Evolutionary conservation across 2,797 vertebrate genomes (phyloP), one percentile per base, ranked within the genome.

Genomic region (Microctenopoma stevenorrisi): DNA sequence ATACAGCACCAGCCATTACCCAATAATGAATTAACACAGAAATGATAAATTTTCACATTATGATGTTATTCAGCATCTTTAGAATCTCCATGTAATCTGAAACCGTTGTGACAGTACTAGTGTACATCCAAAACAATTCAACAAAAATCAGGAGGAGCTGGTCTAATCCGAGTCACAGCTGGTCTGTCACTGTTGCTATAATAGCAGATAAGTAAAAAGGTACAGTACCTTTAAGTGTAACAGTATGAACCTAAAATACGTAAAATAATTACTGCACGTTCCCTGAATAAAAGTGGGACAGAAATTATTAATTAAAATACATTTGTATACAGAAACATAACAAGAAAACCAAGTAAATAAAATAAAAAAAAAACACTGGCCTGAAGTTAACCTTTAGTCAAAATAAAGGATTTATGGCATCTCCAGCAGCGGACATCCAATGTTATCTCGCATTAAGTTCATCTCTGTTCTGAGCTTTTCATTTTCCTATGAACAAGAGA

Each of bases 391-490:
- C 4, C 7, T 55, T 25, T 6, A 15, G 18, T 22, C 11, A 40
- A 72, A 64, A 64, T 37, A 8, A 2, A 14, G 37, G 28, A 46
- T 70, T 81, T 37, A 78, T 0, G 8, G 57, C 54, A 63, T 67
- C 33, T 89, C 88, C 48, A 68, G 25, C 0, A 42, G 11, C 2
- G n/a, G 68, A 58, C 40, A 58, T 64, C 68, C 85, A 16, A 0
- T 42, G 44, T 35, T 65, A 7, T 90, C 88, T 38, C 65, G 82
- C 56, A 89, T 38, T n/a, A 87, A 51, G 30, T 5, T 63, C 0
- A 85, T 79, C 72, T 92, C 90, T 6, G 87, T 75, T 30, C 78
- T 77, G n/a, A 94, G 91, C 67, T 83, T 92, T 72, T 93, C 89
- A 26, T 91, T 92, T 83, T 94, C 93, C 93, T 94, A 80, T 28